phyloP scores from a whole-genome alignment of 2,888 invertebrate species.

The Acrobasis suavella region DNA sequence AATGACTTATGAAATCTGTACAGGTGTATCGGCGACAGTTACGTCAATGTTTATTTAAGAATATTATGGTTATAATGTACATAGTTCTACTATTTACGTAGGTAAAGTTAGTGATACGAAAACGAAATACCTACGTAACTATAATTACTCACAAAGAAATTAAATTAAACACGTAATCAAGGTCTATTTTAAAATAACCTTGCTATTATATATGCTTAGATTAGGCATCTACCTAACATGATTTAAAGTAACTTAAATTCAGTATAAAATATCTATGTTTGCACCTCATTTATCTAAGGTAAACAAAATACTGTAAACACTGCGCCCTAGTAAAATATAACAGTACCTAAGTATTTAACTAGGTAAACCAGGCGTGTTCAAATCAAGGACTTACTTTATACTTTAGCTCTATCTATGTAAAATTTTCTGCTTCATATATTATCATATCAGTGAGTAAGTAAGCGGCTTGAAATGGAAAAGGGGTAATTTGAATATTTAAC shows the following conservation, averaged over 20 bases:
- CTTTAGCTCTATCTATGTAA: slow-evolving; percentile 29
- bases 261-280: too few species aligned
- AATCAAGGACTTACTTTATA: slow-evolving; percentile 51
- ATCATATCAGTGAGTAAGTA: slow-evolving; percentile 61
- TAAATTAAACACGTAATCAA: too few species aligned
- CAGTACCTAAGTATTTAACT: background rate
- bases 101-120: background rate
- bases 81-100: slow-evolving; percentile 9
- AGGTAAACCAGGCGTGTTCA: slow-evolving; percentile 23
- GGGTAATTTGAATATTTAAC: slow-evolving; percentile 66
- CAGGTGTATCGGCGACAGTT: slow-evolving; percentile 55
- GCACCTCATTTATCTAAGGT: too few species aligned
- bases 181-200: too few species aligned
- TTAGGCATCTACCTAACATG: too few species aligned
- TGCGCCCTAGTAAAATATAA: background rate
- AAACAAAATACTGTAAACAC: too few species aligned
- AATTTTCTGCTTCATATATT: slow-evolving; percentile 36
- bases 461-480: slow-evolving; percentile 61
- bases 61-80: slow-evolving; percentile 31
- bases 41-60: slow-evolving; percentile 54
- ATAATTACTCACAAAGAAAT: too few species aligned
- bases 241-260: background rate
- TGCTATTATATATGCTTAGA: too few species aligned
- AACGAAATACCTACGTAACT: too few species aligned
- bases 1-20: slow-evolving; percentile 71